These are phyloP conservation scores for Catharus ustulatus DNA, from an alignment of 2,797 vertebrate genomes.

Conservation along the genomic window DNA sequence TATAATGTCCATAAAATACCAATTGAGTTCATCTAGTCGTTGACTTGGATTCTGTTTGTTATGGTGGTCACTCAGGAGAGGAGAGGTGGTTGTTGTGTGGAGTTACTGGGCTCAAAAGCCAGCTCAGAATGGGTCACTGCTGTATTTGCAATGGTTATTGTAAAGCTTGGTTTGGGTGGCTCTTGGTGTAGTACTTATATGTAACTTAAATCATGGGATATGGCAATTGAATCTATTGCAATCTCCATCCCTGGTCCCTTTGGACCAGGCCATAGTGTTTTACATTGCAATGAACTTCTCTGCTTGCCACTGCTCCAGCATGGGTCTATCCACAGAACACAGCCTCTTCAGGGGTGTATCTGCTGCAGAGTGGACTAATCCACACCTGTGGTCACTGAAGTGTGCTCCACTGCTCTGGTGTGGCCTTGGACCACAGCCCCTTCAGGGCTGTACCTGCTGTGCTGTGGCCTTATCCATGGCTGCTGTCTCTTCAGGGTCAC, in stretches of 20 bases:
- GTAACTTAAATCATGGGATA: background rate
- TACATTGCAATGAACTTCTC: background rate
- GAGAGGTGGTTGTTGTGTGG: background rate
- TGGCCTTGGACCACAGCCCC: background rate
- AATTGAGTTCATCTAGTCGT: background rate
- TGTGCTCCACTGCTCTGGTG: background rate
- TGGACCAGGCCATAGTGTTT: background rate
- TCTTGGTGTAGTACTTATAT: background rate
- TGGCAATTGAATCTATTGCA: background rate
- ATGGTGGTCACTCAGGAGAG: background rate
- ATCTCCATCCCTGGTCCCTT: background rate
- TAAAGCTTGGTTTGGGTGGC: background rate
- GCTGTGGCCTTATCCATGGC: background rate
- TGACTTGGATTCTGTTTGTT: background rate
- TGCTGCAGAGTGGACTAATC: background rate
- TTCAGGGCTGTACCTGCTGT: background rate
- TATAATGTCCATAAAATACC: background rate
- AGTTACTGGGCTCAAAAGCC: background rate
- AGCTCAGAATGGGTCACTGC: background rate
- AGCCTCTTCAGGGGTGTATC: too few relatives aligned
- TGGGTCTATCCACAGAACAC: background rate
- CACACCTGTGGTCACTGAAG: background rate
- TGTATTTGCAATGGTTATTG: background rate
- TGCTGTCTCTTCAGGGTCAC: background rate
- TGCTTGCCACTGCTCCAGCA: background rate